Conservation (phyloP, 2,888 invertebrate genomes). For the Ectemnius lituratus region DNA sequence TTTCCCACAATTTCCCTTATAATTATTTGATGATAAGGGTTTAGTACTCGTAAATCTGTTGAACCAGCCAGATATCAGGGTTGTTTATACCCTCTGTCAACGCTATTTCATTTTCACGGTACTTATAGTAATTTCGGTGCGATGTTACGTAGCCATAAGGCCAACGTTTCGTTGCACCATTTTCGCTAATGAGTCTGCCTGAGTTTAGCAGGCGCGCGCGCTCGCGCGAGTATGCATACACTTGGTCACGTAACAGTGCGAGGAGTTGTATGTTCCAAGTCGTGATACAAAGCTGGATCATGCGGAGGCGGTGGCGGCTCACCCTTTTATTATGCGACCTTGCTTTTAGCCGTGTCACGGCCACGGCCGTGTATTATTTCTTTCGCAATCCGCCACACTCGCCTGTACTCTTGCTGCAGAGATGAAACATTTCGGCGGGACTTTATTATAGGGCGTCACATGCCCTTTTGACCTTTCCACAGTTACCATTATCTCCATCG, state of each 20-base stretch:
- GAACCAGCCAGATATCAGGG: too few species aligned
- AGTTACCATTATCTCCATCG: too few species aligned
- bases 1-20: too few species aligned
- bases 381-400: neutral
- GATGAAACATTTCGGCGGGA: neutral
- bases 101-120: too few species aligned
- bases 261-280: constrained; percentile 5
- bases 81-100: too few species aligned
- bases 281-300: constrained; percentile 34
- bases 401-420: neutral
- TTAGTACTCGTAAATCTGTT: too few species aligned
- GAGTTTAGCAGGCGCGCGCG: neutral
- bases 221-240: constrained; percentile 8
- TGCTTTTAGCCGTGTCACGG: constrained; percentile 19
- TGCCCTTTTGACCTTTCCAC: too few species aligned
- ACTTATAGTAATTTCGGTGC: too few species aligned
- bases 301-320: constrained; percentile 6
- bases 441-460: too few species aligned
- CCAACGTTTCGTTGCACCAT: constrained; percentile 4
- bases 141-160: too few species aligned
- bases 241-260: constrained; percentile 24
- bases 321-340: constrained; percentile 32
- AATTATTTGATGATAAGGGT: too few species aligned
- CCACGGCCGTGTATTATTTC: constrained; percentile 17
- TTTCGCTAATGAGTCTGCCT: constrained; percentile 1